Base-by-base conservation (phyloP, 2,888 invertebrate species). In the Limenitis arthemis region DNA sequence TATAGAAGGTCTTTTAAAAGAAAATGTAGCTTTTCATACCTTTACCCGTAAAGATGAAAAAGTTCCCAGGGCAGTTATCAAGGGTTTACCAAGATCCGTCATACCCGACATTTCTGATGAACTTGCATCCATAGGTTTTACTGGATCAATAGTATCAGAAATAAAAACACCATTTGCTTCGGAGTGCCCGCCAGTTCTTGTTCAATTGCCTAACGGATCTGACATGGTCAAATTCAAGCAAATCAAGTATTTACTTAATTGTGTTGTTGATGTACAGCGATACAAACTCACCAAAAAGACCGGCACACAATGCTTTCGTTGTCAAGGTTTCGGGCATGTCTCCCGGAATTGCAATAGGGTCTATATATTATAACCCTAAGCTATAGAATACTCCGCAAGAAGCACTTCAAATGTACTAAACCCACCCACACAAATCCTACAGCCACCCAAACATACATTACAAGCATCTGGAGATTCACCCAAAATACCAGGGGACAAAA, bases 171-270 rank as follows among this genome's bases (percentile, higher is more conserved):
- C 12, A 1, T 20, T 33, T 9, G 4, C 12, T 33, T 29, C 33
- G 7, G 33, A 32, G 5, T 40, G 11, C 41, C 44, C 47, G 1
- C 33, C 32, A 1, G 32, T 49, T 47, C 29, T 42, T 7, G 38
- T 39, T 31, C 49, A 50, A 37, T 33, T 49, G 11, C 43, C 50
- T n/a, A n/a, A 38, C 32, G 55, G 56, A 37, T 33, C 49, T 2
- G 54, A 56, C n/a, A 52, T 59, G 6, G 11, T 5, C 0, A 59
- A 56, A 41, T 58, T 61, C 29, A 49, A 51, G 6, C 51, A 53
- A 30, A 61, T 58, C 6, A 55, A 44, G 38, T 58, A 56, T 30
- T 32, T 59, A 1, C 42, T 40, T 20, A 47, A 56, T 32, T 60
- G 56, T 36, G 56, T 53, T 0, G 47, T 59, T 6, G 20, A 53